Evolutionary conservation across 2,797 vertebrate genomes (phyloP).

Genomic region (Amniataba percoides): DNA sequence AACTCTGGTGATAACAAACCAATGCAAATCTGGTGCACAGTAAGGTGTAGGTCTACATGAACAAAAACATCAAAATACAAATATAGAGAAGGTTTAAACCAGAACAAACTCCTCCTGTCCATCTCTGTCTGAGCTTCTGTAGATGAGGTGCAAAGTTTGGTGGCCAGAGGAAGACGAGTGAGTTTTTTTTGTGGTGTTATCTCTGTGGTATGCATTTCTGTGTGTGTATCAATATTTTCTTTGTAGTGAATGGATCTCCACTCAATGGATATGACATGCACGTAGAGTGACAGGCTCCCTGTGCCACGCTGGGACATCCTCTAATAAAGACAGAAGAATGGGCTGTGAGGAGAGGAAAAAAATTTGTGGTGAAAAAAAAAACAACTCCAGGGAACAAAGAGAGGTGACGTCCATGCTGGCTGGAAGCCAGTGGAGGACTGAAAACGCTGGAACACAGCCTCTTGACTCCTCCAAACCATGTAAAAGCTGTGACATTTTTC

Average conservation of each 20-base stretch:
- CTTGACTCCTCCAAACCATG: background rate
- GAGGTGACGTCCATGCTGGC: slow-evolving; percentile 23
- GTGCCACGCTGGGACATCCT: slow-evolving; percentile 46
- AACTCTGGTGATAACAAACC: too few relatives aligned
- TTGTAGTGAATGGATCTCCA: too few relatives aligned
- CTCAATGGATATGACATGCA: background rate
- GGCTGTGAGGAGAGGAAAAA: slow-evolving; percentile 36
- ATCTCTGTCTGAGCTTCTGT: too few relatives aligned
- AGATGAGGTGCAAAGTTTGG: too few relatives aligned
- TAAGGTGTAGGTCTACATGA: too few relatives aligned
- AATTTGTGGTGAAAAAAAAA: slow-evolving; percentile 47
- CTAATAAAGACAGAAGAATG: slow-evolving; percentile 57
- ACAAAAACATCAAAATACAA: too few relatives aligned
- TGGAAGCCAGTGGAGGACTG: background rate
- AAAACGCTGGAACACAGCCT: background rate
- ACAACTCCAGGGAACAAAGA: slow-evolving; percentile 33
- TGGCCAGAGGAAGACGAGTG: too few relatives aligned
- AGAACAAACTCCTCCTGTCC: too few relatives aligned
- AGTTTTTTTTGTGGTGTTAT: too few relatives aligned
- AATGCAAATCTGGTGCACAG: too few relatives aligned
- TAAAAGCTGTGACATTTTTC: too few relatives aligned
- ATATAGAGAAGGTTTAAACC: too few relatives aligned
- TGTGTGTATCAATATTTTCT: background rate
- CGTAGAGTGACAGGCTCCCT: slow-evolving; percentile 3
- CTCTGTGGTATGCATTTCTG: background rate